Conservation (phyloP, 2,113 vertebrate species). For the Engystomops pustulosus region DNA sequence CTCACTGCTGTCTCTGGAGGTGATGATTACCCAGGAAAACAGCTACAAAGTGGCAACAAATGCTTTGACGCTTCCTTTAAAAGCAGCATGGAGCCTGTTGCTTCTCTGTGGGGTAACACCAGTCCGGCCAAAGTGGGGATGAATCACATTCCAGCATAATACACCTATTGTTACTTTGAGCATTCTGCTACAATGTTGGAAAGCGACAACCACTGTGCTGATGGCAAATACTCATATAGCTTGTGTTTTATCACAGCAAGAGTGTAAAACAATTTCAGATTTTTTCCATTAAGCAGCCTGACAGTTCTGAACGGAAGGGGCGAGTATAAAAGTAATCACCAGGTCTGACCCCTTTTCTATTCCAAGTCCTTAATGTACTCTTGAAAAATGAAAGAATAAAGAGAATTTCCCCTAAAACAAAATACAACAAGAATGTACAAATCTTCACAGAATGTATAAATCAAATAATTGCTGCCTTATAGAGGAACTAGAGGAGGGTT, state of each 20-base stretch:
- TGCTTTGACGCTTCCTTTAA: background rate
- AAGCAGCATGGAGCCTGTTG: background rate
- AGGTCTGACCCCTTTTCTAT: background rate
- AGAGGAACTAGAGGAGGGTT: background rate
- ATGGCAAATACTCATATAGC: background rate
- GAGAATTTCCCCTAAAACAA: too few relatives aligned
- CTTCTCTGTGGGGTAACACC: background rate
- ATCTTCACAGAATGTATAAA: background rate
- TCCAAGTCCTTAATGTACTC: background rate
- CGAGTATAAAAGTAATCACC: background rate
- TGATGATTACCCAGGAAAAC: background rate
- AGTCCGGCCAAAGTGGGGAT: background rate
- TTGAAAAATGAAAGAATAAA: background rate
- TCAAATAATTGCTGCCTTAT: background rate
- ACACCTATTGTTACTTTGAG: background rate
- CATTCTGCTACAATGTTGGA: background rate
- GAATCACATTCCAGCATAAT: constrained; percentile 23
- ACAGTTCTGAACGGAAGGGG: background rate
- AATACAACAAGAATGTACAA: background rate
- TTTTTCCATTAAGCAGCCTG: constrained; percentile 8
- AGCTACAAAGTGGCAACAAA: background rate
- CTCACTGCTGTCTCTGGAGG: background rate
- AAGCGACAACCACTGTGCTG: background rate
- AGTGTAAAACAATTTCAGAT: background rate
- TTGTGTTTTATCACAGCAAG: background rate